These are phyloP conservation scores for Chlamydotis undulata DNA, from an alignment of 2,113 vertebrate genomes.

Conservation along the genomic window DNA sequence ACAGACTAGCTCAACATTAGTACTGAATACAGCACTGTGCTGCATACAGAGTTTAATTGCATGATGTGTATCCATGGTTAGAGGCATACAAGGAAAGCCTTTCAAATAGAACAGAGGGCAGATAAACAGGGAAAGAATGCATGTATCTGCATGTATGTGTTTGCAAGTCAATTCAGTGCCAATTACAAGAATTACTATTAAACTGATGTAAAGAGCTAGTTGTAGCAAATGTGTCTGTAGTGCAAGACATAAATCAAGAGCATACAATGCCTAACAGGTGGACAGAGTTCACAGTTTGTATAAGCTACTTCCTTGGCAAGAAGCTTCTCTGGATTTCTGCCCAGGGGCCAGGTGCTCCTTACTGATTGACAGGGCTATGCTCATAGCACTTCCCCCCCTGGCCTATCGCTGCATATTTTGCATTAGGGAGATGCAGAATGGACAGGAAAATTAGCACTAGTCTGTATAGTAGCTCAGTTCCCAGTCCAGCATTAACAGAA, in stretches of 20 bases:
- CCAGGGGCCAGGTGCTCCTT: conserved; percentile 45
- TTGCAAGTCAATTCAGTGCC: neutral
- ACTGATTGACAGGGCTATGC: conserved; percentile 18
- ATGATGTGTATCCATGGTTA: neutral
- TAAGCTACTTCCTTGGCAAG: conserved; percentile 58
- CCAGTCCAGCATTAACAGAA: neutral
- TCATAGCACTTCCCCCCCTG: neutral
- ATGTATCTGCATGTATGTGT: neutral
- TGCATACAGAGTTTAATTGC: neutral
- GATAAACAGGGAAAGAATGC: neutral
- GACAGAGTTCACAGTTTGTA: conserved; percentile 42
- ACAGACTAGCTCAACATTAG: neutral
- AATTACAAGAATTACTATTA: neutral
- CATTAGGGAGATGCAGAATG: neutral
- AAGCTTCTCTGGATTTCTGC: conserved; percentile 23
- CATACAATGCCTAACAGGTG: conserved; percentile 42
- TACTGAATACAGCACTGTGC: neutral
- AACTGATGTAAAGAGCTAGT: neutral
- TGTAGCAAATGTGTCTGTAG: neutral
- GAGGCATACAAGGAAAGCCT: neutral
- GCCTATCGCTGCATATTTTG: neutral
- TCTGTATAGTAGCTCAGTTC: neutral
- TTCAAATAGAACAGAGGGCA: neutral
- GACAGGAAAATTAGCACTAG: neutral
- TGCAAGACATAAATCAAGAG: conserved; percentile 41